Base-by-base conservation (phyloP, 1,140 invertebrate genomes). In the Globodera rostochiensis region DNA sequence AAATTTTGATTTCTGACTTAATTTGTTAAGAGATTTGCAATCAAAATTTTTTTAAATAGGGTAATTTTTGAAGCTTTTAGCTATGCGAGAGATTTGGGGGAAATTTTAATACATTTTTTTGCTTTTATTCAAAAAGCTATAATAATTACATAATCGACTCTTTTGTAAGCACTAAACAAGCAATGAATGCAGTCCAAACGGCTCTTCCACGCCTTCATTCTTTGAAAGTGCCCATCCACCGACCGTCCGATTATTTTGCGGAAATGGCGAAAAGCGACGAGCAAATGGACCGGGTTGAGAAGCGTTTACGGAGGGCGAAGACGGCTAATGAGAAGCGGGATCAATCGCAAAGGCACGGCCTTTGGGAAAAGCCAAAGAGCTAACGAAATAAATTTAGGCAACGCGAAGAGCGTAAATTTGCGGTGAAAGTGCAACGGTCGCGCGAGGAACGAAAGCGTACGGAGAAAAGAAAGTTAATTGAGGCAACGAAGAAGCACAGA, bases 201-300 rank as follows among this genome's bases (percentile, higher is more conserved):
- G 85, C 88, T 13, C 47, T 87, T 36, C 88, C 86, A 67, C 75
- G 77, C 11, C 80, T 89, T 19, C 67, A 86, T 21, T 77, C 77
- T 46, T 21, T 86, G 13, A 80, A 80, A 15, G 76, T 89, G 25
- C 81, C 84, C 46, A 80, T 88, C 36, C 73, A 84, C 45, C 84
- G 88, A 6, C 97, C 97, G 0, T 94, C 95, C 50, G 97, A 98
- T 91, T 99, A 97, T 91, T 98, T 97, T 92, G 97, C 97, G 1
- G 95, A 99, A 92, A 99, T 99, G 97, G 95, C 95, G 3, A 99
- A 99, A 90, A 93, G 94, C 73, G 97, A 99, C 91, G 92, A 93
- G 66, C 97, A 99, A 84, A 99, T 99, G 97, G 95, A 97, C 88
- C 98, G 96, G 91, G 93, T 93, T 80, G 83, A 82, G n/a, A 73